A percentile compares a stretch with the other conserved stretches of the same genome.
These are phyloP conservation scores for Dallia pectoralis DNA, from an alignment of 2,797 vertebrate species.

Conservation along the genomic window DNA sequence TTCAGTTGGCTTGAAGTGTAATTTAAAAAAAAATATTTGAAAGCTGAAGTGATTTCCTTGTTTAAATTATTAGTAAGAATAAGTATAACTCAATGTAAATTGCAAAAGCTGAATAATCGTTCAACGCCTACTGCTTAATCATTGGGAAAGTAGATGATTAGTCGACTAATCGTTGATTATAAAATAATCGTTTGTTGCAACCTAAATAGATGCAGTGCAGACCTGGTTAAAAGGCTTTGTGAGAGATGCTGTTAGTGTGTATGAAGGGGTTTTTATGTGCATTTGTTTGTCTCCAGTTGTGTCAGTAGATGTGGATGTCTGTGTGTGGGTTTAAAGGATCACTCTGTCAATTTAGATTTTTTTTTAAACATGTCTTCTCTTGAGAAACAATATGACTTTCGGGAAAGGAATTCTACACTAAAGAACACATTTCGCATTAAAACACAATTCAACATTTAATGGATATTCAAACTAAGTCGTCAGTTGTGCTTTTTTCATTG, in stretches of 20 bases:
- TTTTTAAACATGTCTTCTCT: not conserved
- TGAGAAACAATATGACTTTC: not conserved
- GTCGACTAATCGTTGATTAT: too few relatives aligned
- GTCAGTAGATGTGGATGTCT: constrained; percentile 6
- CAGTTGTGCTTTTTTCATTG: not conserved
- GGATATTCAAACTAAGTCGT: constrained; percentile 8
- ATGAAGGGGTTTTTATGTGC: not conserved
- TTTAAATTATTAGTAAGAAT: too few relatives aligned
- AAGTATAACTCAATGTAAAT: too few relatives aligned
- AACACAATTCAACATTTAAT: not conserved
- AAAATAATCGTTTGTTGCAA: too few relatives aligned
- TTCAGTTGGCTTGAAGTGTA: too few relatives aligned
- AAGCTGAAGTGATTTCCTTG: too few relatives aligned
- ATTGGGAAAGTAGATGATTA: too few relatives aligned
- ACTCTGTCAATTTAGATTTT: not conserved
- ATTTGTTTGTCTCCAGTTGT: not conserved
- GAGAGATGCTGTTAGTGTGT: not conserved
- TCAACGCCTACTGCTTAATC: too few relatives aligned
- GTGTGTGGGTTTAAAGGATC: constrained; percentile 9
- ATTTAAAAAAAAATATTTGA: too few relatives aligned
- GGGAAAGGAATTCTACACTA: not conserved
- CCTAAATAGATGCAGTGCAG: too few relatives aligned
- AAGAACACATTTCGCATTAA: not conserved
- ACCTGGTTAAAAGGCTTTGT: not conserved
- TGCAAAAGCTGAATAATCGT: too few relatives aligned